Evolutionary conservation across 2,113 vertebrate genomes (phyloP), one percentile per base, ranked within the genome.

Genomic region (Leptodactylus fuscus): DNA sequence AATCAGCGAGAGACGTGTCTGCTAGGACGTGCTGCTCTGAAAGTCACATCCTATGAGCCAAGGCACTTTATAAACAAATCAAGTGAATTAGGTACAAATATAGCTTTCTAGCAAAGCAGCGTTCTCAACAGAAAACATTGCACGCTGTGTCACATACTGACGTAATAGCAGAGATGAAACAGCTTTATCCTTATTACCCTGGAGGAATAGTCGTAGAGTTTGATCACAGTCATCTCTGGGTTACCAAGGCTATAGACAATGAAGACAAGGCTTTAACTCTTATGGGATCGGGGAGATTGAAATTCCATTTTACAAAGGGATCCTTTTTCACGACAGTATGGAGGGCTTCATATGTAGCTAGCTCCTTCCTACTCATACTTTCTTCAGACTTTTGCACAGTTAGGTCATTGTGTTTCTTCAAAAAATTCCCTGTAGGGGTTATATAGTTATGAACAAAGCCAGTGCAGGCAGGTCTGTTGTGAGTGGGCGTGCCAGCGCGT

Each of bases 21-120:
- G 53, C 34, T 27, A 80, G 77, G 53, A 62, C 76, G 77, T 60
- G 53, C 53, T 62, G 77, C 77, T 80, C 77, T 80, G 77, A 80
- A 80, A 80, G 49, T 80, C 53, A 80, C 77, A 60, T 60, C 36
- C 36, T 62, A 41, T 36, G 77, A 38, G 53, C 53, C 53, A 80
- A 79, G 53, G 53, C 77, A 44, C 53, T 80, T 80, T 80, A 60
- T 80, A 80, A 80, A 80, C 77, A 80, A 80, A 60, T 80, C 53
- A 62, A 60, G 51, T 38, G 22, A 79, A 80, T 80, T 80, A 80
- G 77, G 77, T 18, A 62, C 53, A 80, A 62, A 44, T 60, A 80
- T 58, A 78, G 76, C 51, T 79, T 79, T 58, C 34, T 8, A 15
- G 53, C n/a, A 62, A 80, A 10, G 34, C 34, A n/a, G 49, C 36